Evolutionary conservation across 2,113 vertebrate genomes (phyloP).

Genomic region (Psittacus erithacus): DNA sequence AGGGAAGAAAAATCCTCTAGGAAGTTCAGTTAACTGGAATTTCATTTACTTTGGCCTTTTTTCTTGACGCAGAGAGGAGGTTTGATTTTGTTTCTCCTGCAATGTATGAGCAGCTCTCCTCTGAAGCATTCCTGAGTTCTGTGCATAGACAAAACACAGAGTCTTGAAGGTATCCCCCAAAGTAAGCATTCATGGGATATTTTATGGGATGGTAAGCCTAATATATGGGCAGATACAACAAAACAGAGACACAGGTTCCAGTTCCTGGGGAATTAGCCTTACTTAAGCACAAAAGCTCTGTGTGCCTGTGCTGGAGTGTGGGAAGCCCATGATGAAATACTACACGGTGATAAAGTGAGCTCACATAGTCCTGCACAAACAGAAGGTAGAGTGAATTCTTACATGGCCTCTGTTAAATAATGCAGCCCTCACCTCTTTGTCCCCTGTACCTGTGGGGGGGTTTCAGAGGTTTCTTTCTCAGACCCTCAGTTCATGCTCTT

Average conservation of each 20-base stretch:
- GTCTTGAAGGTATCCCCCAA: neutral
- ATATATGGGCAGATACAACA: neutral
- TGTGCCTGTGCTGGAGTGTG: neutral
- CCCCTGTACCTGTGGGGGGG: no score
- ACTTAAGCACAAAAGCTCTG: neutral
- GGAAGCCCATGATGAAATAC: accelerated
- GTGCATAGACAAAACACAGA: neutral
- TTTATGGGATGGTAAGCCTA: neutral
- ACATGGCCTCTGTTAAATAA: neutral
- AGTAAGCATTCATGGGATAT: neutral
- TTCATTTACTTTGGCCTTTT: neutral
- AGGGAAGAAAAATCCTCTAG: neutral
- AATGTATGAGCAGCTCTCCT: neutral
- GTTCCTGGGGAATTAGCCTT: neutral
- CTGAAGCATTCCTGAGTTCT: neutral
- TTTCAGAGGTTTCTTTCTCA: neutral
- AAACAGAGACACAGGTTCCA: neutral
- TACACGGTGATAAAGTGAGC: neutral
- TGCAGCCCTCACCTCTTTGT: neutral
- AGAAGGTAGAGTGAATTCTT: neutral
- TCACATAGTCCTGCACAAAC: accelerated
- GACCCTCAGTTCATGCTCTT: neutral
- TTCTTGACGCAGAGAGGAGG: neutral
- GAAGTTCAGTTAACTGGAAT: neutral
- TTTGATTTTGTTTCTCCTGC: neutral